Evolutionary conservation across 2,888 invertebrate genomes (phyloP).

Genomic region (Netelia fuscicornis): DNA sequence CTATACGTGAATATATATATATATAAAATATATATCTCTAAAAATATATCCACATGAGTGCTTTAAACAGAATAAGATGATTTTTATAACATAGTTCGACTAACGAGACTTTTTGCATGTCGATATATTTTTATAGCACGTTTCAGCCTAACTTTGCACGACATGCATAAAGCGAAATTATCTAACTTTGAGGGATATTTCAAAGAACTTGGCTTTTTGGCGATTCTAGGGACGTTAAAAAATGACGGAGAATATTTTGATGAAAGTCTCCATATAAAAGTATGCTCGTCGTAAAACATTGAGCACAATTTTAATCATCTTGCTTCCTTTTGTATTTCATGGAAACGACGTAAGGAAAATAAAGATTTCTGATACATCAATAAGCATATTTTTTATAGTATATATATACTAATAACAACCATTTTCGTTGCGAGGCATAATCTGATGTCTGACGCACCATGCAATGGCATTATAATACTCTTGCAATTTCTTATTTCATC

Average conservation of each 20-base stretch:
- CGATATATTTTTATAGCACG: constrained; percentile 57
- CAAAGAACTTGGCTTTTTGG: too few species aligned
- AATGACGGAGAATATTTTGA: constrained; percentile 4
- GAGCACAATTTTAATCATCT: constrained; percentile 52
- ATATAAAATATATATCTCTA: constrained; percentile 1
- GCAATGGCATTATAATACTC: constrained; percentile 46
- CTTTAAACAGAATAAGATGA: constrained; percentile 58
- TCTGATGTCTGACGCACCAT: neutral
- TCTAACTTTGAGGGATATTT: neutral
- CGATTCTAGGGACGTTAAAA: neutral
- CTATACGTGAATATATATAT: neutral
- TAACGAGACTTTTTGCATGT: constrained; percentile 28
- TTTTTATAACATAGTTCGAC: constrained; percentile 25
- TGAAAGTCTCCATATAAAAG: neutral
- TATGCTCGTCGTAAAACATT: constrained; percentile 35
- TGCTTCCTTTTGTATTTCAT: constrained; percentile 39
- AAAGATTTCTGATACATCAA: constrained; percentile 24
- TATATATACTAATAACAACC: constrained; percentile 27
- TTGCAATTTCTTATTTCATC: constrained; percentile 2
- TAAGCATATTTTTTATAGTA: constrained; percentile 14
- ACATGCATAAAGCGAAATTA: neutral
- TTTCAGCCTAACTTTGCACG: constrained; percentile 9
- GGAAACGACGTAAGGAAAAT: constrained; percentile 46
- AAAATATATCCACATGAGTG: constrained; percentile 54
- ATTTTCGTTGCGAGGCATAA: neutral